Percentiles rank a stretch among this genome's conserved stretches.
Conservation (phyloP, 2,113 vertebrate species). For the Struthidea cinerea region DNA sequence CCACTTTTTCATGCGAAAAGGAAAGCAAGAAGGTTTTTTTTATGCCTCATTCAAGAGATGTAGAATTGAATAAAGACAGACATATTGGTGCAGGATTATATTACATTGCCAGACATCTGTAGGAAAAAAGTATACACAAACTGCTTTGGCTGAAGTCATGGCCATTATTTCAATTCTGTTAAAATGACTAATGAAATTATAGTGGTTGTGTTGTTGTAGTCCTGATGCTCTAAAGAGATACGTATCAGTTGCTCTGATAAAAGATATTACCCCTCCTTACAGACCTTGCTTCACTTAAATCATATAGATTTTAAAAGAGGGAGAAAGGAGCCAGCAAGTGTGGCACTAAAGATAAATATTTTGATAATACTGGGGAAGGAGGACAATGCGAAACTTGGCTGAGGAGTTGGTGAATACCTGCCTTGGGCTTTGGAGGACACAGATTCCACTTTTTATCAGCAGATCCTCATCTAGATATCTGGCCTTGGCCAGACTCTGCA, state of each 20-base stretch:
- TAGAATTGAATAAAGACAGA: not conserved
- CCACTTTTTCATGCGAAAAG: not conserved
- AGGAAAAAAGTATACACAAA: not conserved
- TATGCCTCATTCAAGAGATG: not conserved
- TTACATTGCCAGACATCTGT: not conserved
- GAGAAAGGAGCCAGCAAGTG: not conserved
- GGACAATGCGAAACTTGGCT: not conserved
- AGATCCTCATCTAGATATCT: not conserved
- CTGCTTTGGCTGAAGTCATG: not conserved
- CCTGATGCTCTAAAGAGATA: not conserved
- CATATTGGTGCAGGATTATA: not conserved
- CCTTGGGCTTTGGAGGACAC: not conserved
- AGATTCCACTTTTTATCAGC: not conserved
- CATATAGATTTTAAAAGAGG: not conserved
- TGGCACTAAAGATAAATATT: not conserved
- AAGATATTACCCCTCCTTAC: not conserved
- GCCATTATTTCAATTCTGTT: conserved; percentile 1
- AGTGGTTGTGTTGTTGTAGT: not conserved
- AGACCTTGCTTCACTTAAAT: not conserved
- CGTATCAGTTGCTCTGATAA: not conserved
- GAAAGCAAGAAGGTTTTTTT: not conserved
- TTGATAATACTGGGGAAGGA: not conserved
- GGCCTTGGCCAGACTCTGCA: not conserved
- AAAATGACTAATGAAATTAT: not conserved
- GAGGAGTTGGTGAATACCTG: not conserved